phyloP scores from a whole-genome alignment of 2,113 vertebrate genomes.

The Megaceryle maxima region DNA sequence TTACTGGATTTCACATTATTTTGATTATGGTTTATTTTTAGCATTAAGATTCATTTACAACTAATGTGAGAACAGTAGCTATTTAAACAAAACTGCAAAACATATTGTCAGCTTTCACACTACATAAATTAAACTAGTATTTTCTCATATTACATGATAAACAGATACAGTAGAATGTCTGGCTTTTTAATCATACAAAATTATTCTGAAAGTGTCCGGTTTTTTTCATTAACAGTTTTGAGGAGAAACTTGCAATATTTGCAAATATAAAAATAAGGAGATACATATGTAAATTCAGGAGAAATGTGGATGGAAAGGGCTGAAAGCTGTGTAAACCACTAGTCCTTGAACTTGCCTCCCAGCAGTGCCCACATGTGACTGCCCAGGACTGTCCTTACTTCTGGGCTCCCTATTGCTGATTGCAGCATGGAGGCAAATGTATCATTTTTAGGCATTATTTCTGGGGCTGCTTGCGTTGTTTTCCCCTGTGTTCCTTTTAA shows the following conservation, averaged over 20 bases:
- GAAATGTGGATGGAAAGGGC: background rate
- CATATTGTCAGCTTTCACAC: slow-evolving; percentile 47
- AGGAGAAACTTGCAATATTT: background rate
- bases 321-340: background rate
- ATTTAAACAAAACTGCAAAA: slow-evolving; percentile 29
- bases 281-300: background rate
- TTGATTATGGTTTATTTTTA: slow-evolving; percentile 23
- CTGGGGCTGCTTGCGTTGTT: background rate
- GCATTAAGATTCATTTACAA: background rate
- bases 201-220: background rate
- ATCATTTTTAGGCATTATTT: background rate
- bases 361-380: accelerated
- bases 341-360: background rate
- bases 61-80: slow-evolving; percentile 29
- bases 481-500: background rate
- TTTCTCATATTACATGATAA: background rate
- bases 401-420: background rate
- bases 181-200: background rate
- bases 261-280: background rate
- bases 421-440: background rate
- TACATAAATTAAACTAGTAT: slow-evolving; percentile 23
- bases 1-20: background rate
- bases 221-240: background rate
- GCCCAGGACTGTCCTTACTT: background rate
- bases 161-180: background rate